Conservation (phyloP, 1,140 invertebrate genomes). For the Aphis craccivora region DNA sequence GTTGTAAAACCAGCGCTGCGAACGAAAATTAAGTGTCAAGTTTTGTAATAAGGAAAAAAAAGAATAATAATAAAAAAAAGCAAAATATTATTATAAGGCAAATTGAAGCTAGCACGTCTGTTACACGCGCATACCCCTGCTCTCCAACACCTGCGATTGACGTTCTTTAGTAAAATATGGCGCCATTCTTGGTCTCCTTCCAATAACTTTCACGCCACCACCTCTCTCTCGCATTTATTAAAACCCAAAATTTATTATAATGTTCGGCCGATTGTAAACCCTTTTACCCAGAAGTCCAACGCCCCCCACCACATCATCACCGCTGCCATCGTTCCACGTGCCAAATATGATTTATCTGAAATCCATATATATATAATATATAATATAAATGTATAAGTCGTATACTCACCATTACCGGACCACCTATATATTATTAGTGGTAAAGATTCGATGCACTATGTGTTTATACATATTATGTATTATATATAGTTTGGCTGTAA, state of each 20-base stretch:
- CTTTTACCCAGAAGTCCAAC: constrained; percentile 28
- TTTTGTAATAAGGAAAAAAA: constrained; percentile 43
- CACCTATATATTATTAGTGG: not conserved
- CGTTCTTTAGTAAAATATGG: constrained; percentile 58
- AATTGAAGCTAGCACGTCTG: constrained; percentile 57
- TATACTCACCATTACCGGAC: not conserved
- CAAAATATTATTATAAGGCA: constrained; percentile 49
- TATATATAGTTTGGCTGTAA: not conserved
- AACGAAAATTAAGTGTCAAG: constrained; percentile 48
- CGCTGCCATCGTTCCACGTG: not conserved
- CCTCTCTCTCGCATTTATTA: constrained; percentile 52
- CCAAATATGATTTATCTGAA: constrained; percentile 53
- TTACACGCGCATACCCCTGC: constrained; percentile 36
- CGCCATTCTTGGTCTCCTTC: constrained; percentile 56
- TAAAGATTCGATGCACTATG: not conserved
- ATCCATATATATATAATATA: constrained; percentile 19
- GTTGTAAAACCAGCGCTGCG: not conserved
- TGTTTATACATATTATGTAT: not conserved
- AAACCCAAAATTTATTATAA: constrained; percentile 58
- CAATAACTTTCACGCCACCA: constrained; percentile 55
- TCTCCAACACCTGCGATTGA: constrained; percentile 56
- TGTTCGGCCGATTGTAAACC: constrained; percentile 58
- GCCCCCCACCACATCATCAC: not conserved
- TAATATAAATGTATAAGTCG: not conserved
- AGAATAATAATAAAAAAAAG: constrained; percentile 44